Evolutionary conservation across 2,797 vertebrate species (phyloP).

Genomic region (Muscicapa striata): DNA sequence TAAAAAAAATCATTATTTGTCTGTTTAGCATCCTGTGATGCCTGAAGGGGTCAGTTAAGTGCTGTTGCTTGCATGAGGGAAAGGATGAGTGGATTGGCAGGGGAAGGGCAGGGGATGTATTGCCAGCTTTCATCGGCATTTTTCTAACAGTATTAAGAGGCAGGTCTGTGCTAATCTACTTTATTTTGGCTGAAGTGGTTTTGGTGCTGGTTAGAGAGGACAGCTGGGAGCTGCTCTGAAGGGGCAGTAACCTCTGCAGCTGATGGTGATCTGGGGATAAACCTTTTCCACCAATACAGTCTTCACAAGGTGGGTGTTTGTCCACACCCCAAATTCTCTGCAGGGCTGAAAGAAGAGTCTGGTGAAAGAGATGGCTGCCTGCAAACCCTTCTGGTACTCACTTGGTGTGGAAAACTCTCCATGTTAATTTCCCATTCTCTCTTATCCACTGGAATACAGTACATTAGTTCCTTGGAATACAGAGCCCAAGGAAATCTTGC

Average conservation of each 20-base stretch:
- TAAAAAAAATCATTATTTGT: conserved; percentile 35
- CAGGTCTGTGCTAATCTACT: not conserved
- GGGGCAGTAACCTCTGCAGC: not conserved
- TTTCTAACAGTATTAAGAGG: not conserved
- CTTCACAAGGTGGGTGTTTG: not conserved
- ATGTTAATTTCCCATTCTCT: not conserved
- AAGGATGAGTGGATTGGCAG: not conserved
- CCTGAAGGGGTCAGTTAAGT: conserved; percentile 46
- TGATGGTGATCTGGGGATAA: not conserved
- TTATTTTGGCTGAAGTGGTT: not conserved
- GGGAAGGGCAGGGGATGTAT: not conserved
- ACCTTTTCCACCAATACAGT: not conserved
- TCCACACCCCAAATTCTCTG: not conserved
- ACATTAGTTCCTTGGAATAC: not conserved
- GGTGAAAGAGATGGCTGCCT: not conserved
- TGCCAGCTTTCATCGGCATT: not conserved
- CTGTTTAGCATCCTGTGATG: conserved; percentile 33
- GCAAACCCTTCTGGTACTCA: not conserved
- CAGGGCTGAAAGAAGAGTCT: not conserved
- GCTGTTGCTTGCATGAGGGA: not conserved
- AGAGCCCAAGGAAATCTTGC: not conserved
- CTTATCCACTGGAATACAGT: not conserved
- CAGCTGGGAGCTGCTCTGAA: not conserved
- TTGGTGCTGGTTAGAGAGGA: not conserved
- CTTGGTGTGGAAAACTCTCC: not conserved